These are phyloP conservation scores for Drosophila infuscata DNA, from an alignment of 2,888 invertebrate genomes.

Conservation along the genomic window DNA sequence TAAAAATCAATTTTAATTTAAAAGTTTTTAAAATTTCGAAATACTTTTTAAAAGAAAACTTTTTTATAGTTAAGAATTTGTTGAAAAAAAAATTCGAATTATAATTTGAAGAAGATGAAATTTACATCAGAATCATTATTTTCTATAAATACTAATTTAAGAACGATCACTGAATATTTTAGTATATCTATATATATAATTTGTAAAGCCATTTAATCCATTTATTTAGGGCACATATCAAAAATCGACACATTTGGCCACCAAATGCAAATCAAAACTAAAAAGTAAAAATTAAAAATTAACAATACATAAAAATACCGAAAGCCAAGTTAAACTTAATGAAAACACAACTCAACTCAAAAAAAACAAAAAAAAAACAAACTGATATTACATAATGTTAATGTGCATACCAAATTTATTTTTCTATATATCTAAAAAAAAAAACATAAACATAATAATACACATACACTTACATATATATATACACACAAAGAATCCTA, in stretches of 20 bases:
- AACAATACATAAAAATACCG: conserved; percentile 13
- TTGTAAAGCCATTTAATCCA: conserved; percentile 9
- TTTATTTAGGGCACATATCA: conserved; percentile 24
- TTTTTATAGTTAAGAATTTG: neutral
- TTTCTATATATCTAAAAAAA: conserved; percentile 41
- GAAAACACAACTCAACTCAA: conserved; percentile 38
- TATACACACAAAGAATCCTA: conserved; percentile 27
- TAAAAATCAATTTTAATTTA: neutral
- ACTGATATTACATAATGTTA: conserved; percentile 58
- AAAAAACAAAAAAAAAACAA: conserved; percentile 7
- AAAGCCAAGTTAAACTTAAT: conserved; percentile 67
- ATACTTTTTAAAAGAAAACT: neutral
- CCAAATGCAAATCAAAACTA: conserved; percentile 47
- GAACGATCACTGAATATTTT: conserved; percentile 4
- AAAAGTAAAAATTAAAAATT: conserved; percentile 32
- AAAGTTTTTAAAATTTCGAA: neutral
- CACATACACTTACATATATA: conserved; percentile 14
- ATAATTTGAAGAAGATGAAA: neutral
- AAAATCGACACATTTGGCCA: conserved; percentile 79
- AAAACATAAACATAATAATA: conserved; percentile 18
- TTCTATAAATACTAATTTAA: neutral
- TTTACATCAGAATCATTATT: neutral
- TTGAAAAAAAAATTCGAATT: neutral
- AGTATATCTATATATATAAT: neutral
- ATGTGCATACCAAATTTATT: conserved; percentile 55